phyloP scores from a whole-genome alignment of 2,797 vertebrate species.

The Labeo calbasu region DNA sequence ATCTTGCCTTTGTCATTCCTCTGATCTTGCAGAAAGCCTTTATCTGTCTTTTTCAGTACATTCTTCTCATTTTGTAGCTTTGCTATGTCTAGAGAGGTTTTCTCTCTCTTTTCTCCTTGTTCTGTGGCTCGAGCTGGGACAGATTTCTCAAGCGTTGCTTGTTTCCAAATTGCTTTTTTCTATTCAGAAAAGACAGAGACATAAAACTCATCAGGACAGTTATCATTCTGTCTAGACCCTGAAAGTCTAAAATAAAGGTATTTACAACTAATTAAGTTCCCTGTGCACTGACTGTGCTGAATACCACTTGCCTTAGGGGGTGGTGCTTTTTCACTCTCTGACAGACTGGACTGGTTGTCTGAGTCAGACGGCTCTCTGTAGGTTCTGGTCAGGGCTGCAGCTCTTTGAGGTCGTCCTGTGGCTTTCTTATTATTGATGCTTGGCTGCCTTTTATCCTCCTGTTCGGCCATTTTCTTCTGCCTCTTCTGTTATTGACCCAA shows the following conservation, averaged over 20 bases:
- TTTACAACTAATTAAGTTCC: background rate
- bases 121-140: slow-evolving; percentile 10
- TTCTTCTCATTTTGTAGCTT: slow-evolving; percentile 26
- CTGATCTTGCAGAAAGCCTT: background rate
- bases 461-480: slow-evolving; percentile 47
- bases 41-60: slow-evolving; percentile 31
- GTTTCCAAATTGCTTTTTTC: slow-evolving; percentile 42
- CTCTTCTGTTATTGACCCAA: slow-evolving; percentile 52
- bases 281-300: background rate
- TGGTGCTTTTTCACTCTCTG: slow-evolving; percentile 63
- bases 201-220: background rate
- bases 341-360: slow-evolving; percentile 73
- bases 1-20: slow-evolving; percentile 40
- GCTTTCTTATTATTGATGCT: slow-evolving; percentile 27
- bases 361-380: slow-evolving; percentile 80
- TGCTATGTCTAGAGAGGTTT: background rate
- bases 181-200: slow-evolving; percentile 29
- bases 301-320: slow-evolving; percentile 62
- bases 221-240: background rate
- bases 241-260: background rate
- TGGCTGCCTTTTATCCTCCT: slow-evolving; percentile 49
- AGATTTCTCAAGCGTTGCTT: slow-evolving; percentile 1
- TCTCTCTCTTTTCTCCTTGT: slow-evolving; percentile 35
- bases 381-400: slow-evolving; percentile 73
- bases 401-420: slow-evolving; percentile 72